Base-by-base conservation (phyloP, 2,888 invertebrate genomes). In the Deilephila elpenor region DNA sequence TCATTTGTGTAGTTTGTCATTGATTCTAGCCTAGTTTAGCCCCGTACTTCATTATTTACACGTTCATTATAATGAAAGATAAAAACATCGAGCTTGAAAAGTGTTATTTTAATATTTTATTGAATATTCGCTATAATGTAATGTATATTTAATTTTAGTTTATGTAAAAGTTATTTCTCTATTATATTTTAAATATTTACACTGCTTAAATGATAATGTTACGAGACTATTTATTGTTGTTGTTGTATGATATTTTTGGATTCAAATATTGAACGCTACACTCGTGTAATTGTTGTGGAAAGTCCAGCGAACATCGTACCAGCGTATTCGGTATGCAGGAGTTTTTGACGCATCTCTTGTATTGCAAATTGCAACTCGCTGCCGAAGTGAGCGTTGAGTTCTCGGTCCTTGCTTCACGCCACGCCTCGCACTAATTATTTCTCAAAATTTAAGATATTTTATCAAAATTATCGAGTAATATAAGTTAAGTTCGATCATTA, bases 201-300 rank as follows among this genome's bases (percentile, higher is more conserved):
- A 93, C 87, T 89, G 93, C 94, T 92, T 93, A 91, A 86, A 91
- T 91, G 84, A 91, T 93, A 91, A 92, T 88, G 90, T 93, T 93
- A 91, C 89, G 90, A 83, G 88, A 82, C 91, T 92, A 90, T 90
- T 91, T 89, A 92, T 92, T 90, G 90, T 93, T 93, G 86, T 91
- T 92, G 88, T 93, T 92, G 87, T 89, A 86, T 91, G 84, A 91
- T 92, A 93, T 94, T 94, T 94, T 94, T 94, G 93, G 92, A 94
- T 91, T 87, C 89, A 87, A 90, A 88, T 91, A 86, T 92, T 92
- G 91, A 91, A 91, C 82, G 93, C 92, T 88, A 88, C 84, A 82
- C 89, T 91, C 90, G 86, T 89, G 87, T 91, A 90, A 89, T 90
- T 84, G 86, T 89, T 89, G 77, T 85, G 80, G 86, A 83, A 84